These are phyloP conservation scores for Siphlonurus alternatus DNA, from an alignment of 2,888 invertebrate genomes.

Conservation along the genomic window DNA sequence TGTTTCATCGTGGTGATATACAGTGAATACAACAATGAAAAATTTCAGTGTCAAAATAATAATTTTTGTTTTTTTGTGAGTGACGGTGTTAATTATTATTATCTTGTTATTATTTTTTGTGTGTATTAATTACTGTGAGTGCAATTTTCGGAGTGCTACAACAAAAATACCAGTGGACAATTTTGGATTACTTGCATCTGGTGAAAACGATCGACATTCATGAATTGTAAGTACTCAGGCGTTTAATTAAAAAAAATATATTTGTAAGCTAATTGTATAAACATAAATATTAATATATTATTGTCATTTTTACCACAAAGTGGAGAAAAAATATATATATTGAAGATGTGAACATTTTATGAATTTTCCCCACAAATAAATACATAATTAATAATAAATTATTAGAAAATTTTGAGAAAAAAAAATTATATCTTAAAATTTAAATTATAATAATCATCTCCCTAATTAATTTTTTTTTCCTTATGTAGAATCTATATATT, in stretches of 20 bases:
- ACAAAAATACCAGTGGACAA: not conserved
- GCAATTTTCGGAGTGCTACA: not conserved
- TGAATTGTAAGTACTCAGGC: constrained; percentile 1
- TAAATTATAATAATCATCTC: no score
- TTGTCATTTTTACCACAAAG: not conserved
- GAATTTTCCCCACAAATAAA: no score
- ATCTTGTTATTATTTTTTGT: not conserved
- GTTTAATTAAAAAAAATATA: not conserved
- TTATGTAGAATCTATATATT: no score
- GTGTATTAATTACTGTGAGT: not conserved
- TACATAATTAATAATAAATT: no score
- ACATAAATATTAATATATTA: not conserved
- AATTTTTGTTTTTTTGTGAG: no score
- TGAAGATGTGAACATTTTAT: not conserved
- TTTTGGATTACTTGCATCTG: not conserved
- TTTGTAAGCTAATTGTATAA: not conserved
- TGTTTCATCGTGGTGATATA: no score
- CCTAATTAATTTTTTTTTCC: no score
- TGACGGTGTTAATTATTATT: no score
- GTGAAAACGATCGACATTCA: not conserved
- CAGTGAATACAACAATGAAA: no score
- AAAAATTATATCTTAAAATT: no score
- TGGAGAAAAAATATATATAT: not conserved
- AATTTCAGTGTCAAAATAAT: no score
- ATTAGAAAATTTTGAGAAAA: no score